Evolutionary conservation across 2,888 invertebrate species (phyloP).

Genomic region (Meteorus colon): DNA sequence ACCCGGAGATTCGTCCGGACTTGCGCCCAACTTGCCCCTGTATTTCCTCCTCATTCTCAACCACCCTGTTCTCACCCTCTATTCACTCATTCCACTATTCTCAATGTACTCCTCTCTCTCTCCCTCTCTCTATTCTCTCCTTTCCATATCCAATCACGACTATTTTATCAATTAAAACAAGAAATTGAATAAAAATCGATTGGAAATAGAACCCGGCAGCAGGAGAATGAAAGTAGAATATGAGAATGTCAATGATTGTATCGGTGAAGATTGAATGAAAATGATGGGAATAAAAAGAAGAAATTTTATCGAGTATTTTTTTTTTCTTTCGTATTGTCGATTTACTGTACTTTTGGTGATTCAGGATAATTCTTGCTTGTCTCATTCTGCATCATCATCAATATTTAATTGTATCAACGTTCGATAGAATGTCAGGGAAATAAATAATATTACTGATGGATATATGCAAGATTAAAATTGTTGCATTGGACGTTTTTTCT

Average conservation of each 20-base stretch:
- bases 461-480: no score
- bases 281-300: background rate
- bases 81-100: no score
- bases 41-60: background rate
- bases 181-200: slow-evolving; percentile 30
- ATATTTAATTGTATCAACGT: slow-evolving; percentile 1
- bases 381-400: background rate
- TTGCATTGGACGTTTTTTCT: no score
- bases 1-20: slow-evolving; percentile 68
- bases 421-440: background rate
- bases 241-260: slow-evolving; percentile 6
- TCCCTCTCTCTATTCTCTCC: background rate
- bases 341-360: background rate
- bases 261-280: background rate
- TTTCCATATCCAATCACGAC: slow-evolving; percentile 15
- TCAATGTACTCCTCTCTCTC: background rate
- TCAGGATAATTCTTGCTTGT: background rate
- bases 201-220: background rate
- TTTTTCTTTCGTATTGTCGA: background rate
- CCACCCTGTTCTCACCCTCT: background rate
- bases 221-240: background rate
- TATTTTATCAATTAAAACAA: slow-evolving; percentile 41
- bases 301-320: background rate
- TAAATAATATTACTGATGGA: background rate
- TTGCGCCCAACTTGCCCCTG: slow-evolving; percentile 63